phyloP scores from a whole-genome alignment of 2,797 vertebrate genomes.

The Chrysolophus pictus region DNA sequence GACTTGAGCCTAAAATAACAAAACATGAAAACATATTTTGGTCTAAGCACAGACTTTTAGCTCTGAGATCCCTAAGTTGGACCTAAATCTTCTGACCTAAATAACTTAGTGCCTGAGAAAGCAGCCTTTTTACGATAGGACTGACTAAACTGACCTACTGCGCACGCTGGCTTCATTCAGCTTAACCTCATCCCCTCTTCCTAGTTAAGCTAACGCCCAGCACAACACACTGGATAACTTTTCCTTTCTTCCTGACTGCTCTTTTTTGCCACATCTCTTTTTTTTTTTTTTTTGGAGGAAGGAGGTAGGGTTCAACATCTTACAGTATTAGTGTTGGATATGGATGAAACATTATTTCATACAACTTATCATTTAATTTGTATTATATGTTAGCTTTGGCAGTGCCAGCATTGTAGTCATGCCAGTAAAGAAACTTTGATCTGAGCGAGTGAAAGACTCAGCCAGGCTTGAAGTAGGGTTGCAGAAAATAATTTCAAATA shows the following conservation, averaged over 20 bases:
- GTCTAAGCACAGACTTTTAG: not conserved
- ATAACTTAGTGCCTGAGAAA: not conserved
- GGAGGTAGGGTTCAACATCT: conserved; percentile 11
- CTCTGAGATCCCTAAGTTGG: not conserved
- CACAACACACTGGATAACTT: not conserved
- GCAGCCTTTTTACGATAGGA: not conserved
- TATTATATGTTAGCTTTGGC: conserved; percentile 59
- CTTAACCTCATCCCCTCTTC: not conserved
- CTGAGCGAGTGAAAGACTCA: not conserved
- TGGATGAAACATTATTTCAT: conserved; percentile 43
- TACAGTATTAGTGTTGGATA: conserved; percentile 47
- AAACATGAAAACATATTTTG: not conserved
- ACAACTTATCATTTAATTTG: conserved; percentile 55
- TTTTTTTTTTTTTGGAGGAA: conserved; percentile 3
- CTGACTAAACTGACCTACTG: not conserved
- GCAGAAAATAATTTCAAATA: conserved; percentile 36
- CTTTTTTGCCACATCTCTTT: not conserved
- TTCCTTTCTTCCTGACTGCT: conserved; percentile 1
- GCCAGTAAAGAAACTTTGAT: conserved; percentile 48
- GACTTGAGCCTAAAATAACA: conserved; percentile 1
- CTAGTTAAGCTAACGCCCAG: not conserved
- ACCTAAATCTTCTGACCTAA: not conserved
- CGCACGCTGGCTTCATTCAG: not conserved
- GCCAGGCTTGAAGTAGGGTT: not conserved
- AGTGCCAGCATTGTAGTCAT: not conserved